Conservation (phyloP, 1,140 invertebrate genomes). For the Telenomus remus region DNA sequence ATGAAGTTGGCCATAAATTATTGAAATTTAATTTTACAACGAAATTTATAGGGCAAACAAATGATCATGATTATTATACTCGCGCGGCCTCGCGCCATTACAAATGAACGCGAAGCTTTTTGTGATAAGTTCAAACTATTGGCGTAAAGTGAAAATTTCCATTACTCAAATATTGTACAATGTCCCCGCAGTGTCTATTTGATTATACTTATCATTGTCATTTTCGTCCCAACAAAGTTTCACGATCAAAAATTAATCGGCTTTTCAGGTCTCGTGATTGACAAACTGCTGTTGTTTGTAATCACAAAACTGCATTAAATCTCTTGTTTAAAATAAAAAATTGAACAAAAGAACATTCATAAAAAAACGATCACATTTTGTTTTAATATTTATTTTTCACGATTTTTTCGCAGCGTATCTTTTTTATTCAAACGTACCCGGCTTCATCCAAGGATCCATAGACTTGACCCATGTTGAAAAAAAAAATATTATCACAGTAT, state of each 20-base stretch:
- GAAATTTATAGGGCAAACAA: too few relatives aligned
- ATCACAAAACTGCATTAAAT: too few relatives aligned
- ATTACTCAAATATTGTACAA: conserved; percentile 21
- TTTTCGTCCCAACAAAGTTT: conserved; percentile 4
- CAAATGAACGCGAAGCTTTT: conserved; percentile 9
- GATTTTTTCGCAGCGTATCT: background rate
- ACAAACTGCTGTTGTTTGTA: too few relatives aligned
- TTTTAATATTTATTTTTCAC: too few relatives aligned
- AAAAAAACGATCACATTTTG: too few relatives aligned
- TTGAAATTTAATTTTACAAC: too few relatives aligned
- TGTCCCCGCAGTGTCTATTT: conserved; percentile 14
- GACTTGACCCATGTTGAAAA: conserved; percentile 42
- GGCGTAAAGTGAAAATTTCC: conserved; percentile 20
- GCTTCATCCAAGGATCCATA: conserved; percentile 20
- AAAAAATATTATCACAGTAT: background rate
- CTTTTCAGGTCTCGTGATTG: background rate
- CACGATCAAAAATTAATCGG: background rate
- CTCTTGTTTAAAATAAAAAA: too few relatives aligned
- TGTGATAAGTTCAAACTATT: conserved; percentile 19
- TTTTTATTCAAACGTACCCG: conserved; percentile 13
- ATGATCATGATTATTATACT: too few relatives aligned
- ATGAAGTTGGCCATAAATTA: too few relatives aligned
- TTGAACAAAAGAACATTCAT: too few relatives aligned
- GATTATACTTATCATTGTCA: conserved; percentile 10
- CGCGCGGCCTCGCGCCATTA: background rate